Evolutionary conservation across 2,888 invertebrate species (phyloP).

Genomic region (Polydrusus pterygomalis): DNA sequence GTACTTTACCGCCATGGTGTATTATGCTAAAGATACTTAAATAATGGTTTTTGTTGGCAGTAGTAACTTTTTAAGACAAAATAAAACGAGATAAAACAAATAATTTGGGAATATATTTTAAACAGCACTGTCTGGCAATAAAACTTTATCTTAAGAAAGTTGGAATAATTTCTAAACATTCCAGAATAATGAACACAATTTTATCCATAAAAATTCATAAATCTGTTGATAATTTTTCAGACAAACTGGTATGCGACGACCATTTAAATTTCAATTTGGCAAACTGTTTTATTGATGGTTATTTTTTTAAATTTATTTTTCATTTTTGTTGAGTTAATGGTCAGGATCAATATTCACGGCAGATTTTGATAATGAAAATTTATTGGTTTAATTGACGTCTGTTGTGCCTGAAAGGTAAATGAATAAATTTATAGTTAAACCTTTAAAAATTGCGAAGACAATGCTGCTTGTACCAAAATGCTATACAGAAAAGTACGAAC

Average conservation of each 20-base stretch:
- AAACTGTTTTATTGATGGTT: neutral
- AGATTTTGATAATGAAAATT: slow-evolving; percentile 14
- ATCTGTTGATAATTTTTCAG: neutral
- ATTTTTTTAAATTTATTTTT: slow-evolving; percentile 10
- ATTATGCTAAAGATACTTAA: no score
- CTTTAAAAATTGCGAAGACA: neutral
- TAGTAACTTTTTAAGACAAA: no score
- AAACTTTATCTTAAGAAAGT: no score
- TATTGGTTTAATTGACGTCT: slow-evolving; percentile 6
- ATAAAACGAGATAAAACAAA: no score
- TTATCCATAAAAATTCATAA: neutral
- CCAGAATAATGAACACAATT: neutral
- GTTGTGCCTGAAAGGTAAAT: neutral
- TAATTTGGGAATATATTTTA: no score
- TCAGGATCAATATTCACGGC: neutral
- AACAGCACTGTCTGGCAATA: no score
- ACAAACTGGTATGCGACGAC: neutral
- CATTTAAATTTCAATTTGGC: slow-evolving; percentile 16
- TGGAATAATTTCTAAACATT: neutral
- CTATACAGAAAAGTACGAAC: no score
- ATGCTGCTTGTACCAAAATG: neutral
- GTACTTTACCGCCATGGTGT: no score
- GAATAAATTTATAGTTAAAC: neutral
- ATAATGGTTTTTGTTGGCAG: no score
- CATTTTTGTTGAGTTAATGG: slow-evolving; percentile 2